Conservation (phyloP, 2,113 vertebrate species). For the Pycnonotus jocosus region DNA sequence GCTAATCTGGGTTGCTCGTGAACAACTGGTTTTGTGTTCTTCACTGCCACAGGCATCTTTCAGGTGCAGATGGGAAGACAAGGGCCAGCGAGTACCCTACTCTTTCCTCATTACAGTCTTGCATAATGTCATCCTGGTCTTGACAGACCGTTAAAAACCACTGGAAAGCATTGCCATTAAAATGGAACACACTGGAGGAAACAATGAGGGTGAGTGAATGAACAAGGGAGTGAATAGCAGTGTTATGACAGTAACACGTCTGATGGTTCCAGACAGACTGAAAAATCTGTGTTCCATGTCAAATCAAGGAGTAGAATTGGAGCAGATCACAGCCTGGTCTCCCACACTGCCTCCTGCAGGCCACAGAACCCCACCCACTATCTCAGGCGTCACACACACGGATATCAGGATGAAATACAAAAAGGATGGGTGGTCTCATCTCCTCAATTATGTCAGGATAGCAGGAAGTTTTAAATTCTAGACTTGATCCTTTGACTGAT, state of each 20-base stretch:
- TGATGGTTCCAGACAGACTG: not conserved
- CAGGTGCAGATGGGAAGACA: not conserved
- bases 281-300: not conserved
- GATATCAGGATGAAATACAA: not conserved
- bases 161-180: not conserved
- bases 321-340: not conserved
- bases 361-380: not conserved
- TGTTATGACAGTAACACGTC: not conserved
- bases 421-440: not conserved
- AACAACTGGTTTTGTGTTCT: not conserved
- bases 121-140: not conserved
- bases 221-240: not conserved
- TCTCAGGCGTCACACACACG: not conserved
- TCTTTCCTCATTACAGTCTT: not conserved
- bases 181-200: not conserved
- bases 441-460: not conserved
- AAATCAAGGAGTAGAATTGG: not conserved
- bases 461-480: not conserved
- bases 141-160: not conserved
- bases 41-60: not conserved
- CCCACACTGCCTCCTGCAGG: not conserved
- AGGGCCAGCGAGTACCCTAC: not conserved
- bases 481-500: not conserved
- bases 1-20: not conserved
- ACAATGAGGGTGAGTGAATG: not conserved